Percentiles rank a stretch among this genome's conserved stretches.
Conservation (phyloP, 2,888 invertebrate genomes). For the Tetranychus truncatus region DNA sequence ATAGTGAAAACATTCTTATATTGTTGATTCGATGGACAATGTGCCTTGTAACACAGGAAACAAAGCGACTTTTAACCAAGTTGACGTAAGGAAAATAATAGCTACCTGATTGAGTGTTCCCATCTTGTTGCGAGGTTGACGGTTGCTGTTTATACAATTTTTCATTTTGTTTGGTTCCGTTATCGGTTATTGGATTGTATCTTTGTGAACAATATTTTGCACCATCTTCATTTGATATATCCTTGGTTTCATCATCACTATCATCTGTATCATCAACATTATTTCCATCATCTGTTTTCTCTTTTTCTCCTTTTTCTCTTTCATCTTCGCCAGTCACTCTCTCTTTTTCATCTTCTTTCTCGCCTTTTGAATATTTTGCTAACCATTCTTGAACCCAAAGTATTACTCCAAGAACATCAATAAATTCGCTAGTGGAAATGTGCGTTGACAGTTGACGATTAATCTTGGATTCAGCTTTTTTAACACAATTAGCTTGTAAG, state of each 20-base stretch:
- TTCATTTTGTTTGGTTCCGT: neutral
- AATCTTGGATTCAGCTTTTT: neutral
- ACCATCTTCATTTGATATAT: neutral
- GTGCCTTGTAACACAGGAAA: neutral
- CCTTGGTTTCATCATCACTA: neutral
- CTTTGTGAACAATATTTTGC: neutral
- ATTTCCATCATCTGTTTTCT: neutral
- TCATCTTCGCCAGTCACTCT: neutral
- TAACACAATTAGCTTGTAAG: neutral
- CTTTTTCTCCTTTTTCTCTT: neutral
- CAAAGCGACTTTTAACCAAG: neutral
- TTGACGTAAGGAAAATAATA: neutral
- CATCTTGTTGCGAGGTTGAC: no score
- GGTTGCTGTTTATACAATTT: no score
- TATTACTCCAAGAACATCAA: neutral
- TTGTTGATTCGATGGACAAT: neutral
- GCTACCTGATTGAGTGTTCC: no score
- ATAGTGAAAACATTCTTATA: no score
- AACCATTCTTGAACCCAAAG: conserved; percentile 2
- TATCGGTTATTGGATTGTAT: neutral
- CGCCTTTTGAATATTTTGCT: neutral
- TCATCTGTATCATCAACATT: neutral
- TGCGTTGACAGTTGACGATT: conserved; percentile 3
- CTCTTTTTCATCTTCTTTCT: neutral
- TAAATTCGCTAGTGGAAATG: neutral